Evolutionary conservation across 2,113 vertebrate genomes (phyloP).

Genomic region (Hippocampus mohnikei): DNA sequence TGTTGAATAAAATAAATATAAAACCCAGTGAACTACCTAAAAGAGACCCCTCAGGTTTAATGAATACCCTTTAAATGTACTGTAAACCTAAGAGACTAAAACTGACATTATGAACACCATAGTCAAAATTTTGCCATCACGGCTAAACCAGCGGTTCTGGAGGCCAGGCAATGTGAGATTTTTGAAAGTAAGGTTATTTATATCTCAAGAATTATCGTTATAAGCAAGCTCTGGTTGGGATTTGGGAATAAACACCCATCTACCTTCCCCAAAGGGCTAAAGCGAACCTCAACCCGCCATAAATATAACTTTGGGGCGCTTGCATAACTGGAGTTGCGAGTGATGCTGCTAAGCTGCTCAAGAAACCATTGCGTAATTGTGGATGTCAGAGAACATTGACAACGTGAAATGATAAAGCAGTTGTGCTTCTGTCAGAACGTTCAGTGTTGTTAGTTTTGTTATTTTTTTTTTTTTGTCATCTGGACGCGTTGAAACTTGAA

Average conservation of each 20-base stretch:
- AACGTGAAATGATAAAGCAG: not conserved
- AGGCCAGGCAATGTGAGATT: constrained; percentile 47
- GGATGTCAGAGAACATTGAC: not conserved
- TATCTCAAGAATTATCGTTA: constrained; percentile 46
- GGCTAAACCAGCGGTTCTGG: constrained; percentile 37
- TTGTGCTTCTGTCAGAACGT: constrained; percentile 1
- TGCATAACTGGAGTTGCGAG: constrained; percentile 17
- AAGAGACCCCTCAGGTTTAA: no score
- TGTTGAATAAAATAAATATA: no score
- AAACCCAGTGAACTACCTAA: no score
- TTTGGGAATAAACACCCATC: constrained; percentile 30
- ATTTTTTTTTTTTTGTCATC: not conserved
- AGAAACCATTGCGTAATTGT: not conserved
- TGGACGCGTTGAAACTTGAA: not conserved
- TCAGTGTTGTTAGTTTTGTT: not conserved
- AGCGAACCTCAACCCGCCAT: constrained; percentile 35
- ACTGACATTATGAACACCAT: constrained; percentile 37
- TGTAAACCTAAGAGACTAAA: constrained; percentile 6
- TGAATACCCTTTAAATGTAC: no score
- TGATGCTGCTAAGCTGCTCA: constrained; percentile 1
- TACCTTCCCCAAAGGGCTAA: constrained; percentile 39
- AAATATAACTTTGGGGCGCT: constrained; percentile 20
- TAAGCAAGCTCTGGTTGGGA: constrained; percentile 39
- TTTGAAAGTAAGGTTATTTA: constrained; percentile 43
- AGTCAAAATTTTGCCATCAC: constrained; percentile 50